Conservation (phyloP, 1,140 invertebrate species). For the Trichonephila clavipes region DNA sequence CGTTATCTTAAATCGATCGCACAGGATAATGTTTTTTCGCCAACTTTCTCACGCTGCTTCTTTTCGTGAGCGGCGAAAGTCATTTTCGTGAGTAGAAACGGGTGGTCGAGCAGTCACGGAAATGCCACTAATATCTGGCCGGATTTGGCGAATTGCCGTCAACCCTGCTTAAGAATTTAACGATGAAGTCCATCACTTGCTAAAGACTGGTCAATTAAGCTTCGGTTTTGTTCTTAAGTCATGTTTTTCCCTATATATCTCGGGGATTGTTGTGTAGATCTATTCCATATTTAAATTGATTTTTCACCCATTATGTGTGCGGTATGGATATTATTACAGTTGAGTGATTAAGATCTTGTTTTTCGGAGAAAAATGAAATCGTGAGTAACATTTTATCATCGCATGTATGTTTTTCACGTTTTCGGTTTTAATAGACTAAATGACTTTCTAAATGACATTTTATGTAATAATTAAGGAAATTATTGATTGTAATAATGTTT, state of each 20-base stretch:
- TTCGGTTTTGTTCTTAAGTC: neutral
- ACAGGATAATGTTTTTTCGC: slow-evolving; percentile 10
- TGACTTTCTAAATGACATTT: too few species aligned
- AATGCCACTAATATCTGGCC: neutral
- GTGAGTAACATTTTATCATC: too few species aligned
- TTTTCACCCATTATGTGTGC: neutral
- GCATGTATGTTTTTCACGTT: too few species aligned
- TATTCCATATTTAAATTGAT: neutral
- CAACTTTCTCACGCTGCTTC: slow-evolving; percentile 10
- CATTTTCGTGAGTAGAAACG: slow-evolving; percentile 29
- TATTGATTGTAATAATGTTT: too few species aligned
- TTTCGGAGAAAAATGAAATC: too few species aligned
- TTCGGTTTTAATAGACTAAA: too few species aligned
- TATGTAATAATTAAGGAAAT: too few species aligned
- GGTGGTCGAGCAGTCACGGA: neutral
- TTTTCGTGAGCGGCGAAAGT: slow-evolving; percentile 20
- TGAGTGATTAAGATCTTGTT: too few species aligned
- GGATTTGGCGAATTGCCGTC: slow-evolving; percentile 2
- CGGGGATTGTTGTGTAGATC: neutral
- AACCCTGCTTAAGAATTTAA: slow-evolving; percentile 3
- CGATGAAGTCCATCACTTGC: neutral
- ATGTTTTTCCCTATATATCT: neutral
- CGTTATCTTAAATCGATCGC: slow-evolving; percentile 34
- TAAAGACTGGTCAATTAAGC: slow-evolving; percentile 31
- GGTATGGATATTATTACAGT: neutral